Percentiles rank a stretch among this genome's conserved stretches.
These are phyloP conservation scores for Anseranas semipalmata DNA, from an alignment of 2,113 vertebrate genomes.

Conservation along the genomic window DNA sequence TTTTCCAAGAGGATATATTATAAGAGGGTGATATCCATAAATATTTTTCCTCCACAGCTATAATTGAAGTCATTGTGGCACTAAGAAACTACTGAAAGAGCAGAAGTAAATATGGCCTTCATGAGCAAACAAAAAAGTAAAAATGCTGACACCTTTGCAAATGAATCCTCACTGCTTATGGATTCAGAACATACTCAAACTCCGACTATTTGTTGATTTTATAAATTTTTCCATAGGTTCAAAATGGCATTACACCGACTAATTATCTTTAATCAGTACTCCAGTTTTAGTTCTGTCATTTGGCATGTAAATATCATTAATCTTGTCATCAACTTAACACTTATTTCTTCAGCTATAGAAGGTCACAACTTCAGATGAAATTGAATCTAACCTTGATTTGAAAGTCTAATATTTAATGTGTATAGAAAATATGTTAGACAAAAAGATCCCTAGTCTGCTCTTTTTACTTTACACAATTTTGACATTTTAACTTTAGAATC, in stretches of 20 bases:
- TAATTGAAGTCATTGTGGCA: neutral
- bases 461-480: neutral
- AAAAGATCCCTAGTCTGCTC: neutral
- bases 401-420: slow-evolving; percentile 12
- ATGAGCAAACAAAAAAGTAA: neutral
- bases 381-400: slow-evolving; percentile 13
- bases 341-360: slow-evolving; percentile 34
- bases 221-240: slow-evolving; percentile 23
- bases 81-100: neutral
- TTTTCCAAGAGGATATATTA: neutral
- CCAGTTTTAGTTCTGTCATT: slow-evolving; percentile 56
- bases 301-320: slow-evolving; percentile 68
- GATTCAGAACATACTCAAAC: slow-evolving; percentile 25
- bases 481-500: neutral
- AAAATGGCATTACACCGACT: slow-evolving; percentile 55
- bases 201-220: slow-evolving; percentile 63
- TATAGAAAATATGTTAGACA: neutral
- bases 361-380: slow-evolving; percentile 36
- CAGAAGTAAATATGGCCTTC: neutral
- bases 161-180: neutral
- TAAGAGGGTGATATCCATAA: neutral
- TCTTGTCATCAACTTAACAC: slow-evolving; percentile 44
- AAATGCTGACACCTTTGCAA: neutral
- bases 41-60: neutral
- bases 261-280: slow-evolving; percentile 67